Base-by-base conservation (phyloP, 2,113 vertebrate species). In the Ondatra zibethicus region DNA sequence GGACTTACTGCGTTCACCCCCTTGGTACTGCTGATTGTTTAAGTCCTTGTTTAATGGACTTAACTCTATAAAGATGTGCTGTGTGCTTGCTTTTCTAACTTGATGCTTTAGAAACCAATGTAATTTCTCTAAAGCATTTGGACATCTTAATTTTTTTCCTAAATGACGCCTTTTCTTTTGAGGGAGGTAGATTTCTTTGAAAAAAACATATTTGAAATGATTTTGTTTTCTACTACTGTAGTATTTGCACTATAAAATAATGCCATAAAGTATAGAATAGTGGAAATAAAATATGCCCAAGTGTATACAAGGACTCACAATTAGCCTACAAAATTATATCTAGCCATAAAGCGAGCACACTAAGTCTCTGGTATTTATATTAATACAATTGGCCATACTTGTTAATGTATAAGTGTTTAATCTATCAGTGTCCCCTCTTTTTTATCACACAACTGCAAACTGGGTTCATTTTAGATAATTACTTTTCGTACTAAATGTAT, bases 401-500 rank as follows among this genome's bases (percentile, higher is more conserved):
- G 96, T 97, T 89, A 97, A 90, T 91, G 87, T 87, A 5, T 95
- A 88, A 86, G 61, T 88, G 31, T 97, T 96, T 97, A 96, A 94
- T 97, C 80, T 97, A 76, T 94, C 93, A 96, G 50, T 75, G 68
- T 80, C 76, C 91, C 42, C 93, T 97, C 92, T 96, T 89, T 98
- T 96, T 55, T 97, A 93, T 98, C 96, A 96, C 4, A 97, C 75
- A 97, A 25, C 90, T 97, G 84, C 93, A 97, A 90, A 89, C 97
- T 75, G 52, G 92, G 88, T 98, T 98, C 97, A 96, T 98, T 98
- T 98, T 97, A 92, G 91, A 92, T 96, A 95, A 97, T 96, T 98
- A 96, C 91, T 88, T 98, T 97, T 98, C 90, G 95, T 94, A 96
- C 96, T 96, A 97, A 97, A 92, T 88, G 70, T 97, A 95, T 97